Conservation (phyloP, 2,888 invertebrate genomes). For the Agrotis exclamationis region DNA sequence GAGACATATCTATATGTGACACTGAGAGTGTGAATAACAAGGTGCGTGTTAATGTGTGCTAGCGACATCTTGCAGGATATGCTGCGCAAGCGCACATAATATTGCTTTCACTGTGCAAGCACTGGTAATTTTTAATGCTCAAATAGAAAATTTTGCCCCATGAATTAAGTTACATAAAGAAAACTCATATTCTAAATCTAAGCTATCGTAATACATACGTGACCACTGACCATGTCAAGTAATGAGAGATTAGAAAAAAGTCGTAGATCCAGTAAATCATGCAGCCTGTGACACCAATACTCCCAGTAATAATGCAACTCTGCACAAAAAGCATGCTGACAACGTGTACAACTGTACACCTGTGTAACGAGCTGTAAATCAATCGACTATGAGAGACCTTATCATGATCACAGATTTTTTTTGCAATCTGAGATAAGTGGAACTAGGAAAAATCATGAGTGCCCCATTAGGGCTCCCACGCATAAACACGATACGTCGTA, state of each 20-base stretch:
- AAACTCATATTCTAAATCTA: neutral
- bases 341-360: slow-evolving; percentile 3
- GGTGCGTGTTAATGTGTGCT: slow-evolving; percentile 11
- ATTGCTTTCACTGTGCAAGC: neutral
- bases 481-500: no score
- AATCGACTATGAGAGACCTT: neutral
- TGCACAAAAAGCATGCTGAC: slow-evolving; percentile 8
- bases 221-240: neutral
- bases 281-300: slow-evolving; percentile 10
- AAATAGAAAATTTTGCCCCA: neutral
- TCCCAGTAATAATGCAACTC: slow-evolving; percentile 5
- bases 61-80: neutral
- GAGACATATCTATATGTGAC: no score
- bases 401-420: neutral
- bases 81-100: neutral
- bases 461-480: no score
- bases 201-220: neutral
- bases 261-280: neutral
- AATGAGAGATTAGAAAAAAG: neutral
- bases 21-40: neutral
- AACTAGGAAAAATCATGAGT: no score
- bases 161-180: neutral
- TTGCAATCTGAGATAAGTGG: no score
- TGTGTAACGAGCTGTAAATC: neutral
- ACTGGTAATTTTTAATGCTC: neutral